Percentiles rank a stretch among this genome's conserved stretches.
These are phyloP conservation scores for Troides helena DNA, from an alignment of 2,888 invertebrate genomes.

Conservation along the genomic window DNA sequence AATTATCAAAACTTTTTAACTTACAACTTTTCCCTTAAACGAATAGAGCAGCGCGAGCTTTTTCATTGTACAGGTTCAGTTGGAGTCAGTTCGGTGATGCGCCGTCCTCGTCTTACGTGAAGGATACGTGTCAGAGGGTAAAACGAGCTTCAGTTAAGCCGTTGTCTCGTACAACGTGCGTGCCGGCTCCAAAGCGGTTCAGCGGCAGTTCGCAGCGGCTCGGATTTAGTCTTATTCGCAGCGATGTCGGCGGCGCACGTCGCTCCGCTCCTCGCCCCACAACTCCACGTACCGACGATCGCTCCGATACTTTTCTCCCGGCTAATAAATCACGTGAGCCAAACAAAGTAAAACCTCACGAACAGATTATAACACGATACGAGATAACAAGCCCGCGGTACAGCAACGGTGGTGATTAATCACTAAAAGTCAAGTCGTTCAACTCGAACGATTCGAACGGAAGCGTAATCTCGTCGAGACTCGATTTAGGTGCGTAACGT, in stretches of 20 bases:
- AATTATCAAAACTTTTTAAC: constrained; percentile 79
- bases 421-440: constrained; percentile 54
- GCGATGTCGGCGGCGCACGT: constrained; percentile 71
- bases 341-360: constrained; percentile 64
- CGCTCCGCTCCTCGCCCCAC: constrained; percentile 48
- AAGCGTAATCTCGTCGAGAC: constrained; percentile 58
- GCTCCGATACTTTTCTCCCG: constrained; percentile 62
- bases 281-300: constrained; percentile 59
- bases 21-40: constrained; percentile 72
- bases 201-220: constrained; percentile 37
- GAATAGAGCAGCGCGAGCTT: constrained; percentile 55
- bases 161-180: constrained; percentile 49
- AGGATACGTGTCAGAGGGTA: constrained; percentile 43
- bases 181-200: constrained; percentile 51
- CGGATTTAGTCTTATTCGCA: constrained; percentile 62
- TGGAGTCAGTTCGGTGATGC: constrained; percentile 41
- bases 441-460: constrained; percentile 55
- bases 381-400: constrained; percentile 64
- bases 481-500: constrained; percentile 63
- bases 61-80: constrained; percentile 60
- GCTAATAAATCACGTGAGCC: constrained; percentile 69
- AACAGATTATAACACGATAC: constrained; percentile 70
- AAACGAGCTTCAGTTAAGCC: constrained; percentile 50
- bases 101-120: constrained; percentile 58
- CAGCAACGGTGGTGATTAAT: constrained; percentile 67